Base-by-base conservation (phyloP, 2,888 invertebrate genomes). In the Euplexia lucipara region DNA sequence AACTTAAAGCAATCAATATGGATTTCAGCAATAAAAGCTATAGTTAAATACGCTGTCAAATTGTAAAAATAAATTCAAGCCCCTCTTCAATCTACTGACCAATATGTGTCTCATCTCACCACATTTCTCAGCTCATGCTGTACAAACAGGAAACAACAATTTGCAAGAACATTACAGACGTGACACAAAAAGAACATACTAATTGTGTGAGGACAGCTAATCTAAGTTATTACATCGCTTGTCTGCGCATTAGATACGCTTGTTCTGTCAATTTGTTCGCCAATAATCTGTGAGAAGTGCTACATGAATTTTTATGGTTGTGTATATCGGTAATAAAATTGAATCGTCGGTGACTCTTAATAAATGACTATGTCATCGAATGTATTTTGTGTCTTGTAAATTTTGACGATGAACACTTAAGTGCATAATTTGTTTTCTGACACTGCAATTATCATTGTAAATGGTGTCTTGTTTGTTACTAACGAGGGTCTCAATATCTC, bases 191-290 rank as follows among this genome's bases (percentile, higher is more conserved):
- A 61, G 61, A 51, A 60, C 64, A 52, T 61, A 58, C 54, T 78
- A 81, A 82, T 82, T 74, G 75, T 64, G 62, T 72, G 82, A 39
- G 59, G 69, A 68, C 80, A 71, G 62, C 72, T 81, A 70, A 79
- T 82, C 78, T 79, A 79, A 70, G 60, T 73, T 72, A 78, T 80
- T 76, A 77, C 66, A 66, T 65, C 69, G 62, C 60, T 59, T 72
- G 74, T 72, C 77, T 73, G 57, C 66, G 52, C 74, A 80, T 82
- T 82, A 37, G 82, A 66, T 60, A 75, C 75, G 81, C 73, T 79
- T 79, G 71, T 82, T 82, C 62, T 64, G 69, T 68, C 79, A 81
- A 81, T 81, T 82, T 75, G 79, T 35, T 47, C 67, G 70, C 71
- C 67, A 82, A 82, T 78, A 78, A 82, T 79, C 70, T 82, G 73